Percentiles rank a stretch among this genome's conserved stretches.
Evolutionary conservation across 2,797 vertebrate species (phyloP).

Genomic region (Peromyscus attwateri): DNA sequence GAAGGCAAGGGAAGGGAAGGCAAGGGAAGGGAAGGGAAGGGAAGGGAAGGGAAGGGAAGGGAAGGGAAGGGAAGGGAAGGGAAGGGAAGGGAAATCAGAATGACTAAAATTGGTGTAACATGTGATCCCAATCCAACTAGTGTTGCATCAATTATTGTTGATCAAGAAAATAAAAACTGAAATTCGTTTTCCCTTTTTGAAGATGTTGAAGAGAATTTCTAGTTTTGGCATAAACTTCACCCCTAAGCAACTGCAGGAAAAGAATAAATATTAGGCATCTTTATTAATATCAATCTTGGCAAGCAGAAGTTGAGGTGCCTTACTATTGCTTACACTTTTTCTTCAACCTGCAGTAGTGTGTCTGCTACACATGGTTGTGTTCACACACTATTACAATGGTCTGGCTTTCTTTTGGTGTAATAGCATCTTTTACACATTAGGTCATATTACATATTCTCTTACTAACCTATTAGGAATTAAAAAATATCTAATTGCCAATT

Average conservation of each 20-base stretch:
- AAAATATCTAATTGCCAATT: neutral
- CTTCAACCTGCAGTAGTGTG: neutral
- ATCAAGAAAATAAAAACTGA: slow-evolving; percentile 46
- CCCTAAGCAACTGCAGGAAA: neutral
- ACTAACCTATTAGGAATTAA: slow-evolving; percentile 4
- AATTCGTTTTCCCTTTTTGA: slow-evolving; percentile 22
- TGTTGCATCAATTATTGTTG: neutral
- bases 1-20: no score
- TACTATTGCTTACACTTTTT: neutral
- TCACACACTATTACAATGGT: neutral
- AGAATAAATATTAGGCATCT: neutral
- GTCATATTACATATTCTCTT: neutral
- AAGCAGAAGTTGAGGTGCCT: neutral
- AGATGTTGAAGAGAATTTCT: slow-evolving; percentile 25
- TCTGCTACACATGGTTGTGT: neutral
- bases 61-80: no score
- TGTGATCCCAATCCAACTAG: neutral
- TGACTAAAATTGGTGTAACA: slow-evolving; percentile 22
- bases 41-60: no score
- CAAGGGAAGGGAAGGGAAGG: no score
- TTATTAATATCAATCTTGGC: neutral
- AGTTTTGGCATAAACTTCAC: neutral
- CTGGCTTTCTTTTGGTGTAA: neutral
- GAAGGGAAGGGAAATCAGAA: neutral
- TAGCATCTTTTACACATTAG: neutral